phyloP scores from a whole-genome alignment of 2,797 vertebrate species.

The Eutrigla gurnardus region DNA sequence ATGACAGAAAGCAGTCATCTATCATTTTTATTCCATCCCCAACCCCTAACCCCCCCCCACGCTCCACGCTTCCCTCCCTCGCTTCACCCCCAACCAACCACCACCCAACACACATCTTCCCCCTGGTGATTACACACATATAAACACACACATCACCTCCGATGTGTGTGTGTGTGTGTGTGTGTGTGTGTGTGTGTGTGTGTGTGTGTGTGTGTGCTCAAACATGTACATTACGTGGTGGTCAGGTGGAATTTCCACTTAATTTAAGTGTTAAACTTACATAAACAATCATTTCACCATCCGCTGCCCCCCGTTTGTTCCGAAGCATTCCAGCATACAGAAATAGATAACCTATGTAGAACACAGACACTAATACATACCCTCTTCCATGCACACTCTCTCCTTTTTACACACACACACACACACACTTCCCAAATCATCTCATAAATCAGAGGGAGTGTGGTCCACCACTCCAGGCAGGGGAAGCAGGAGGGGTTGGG shows the following conservation, averaged over 20 bases:
- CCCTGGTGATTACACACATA: constrained; percentile 63
- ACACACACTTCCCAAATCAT: constrained; percentile 74
- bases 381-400: constrained; percentile 62
- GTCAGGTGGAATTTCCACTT: constrained; percentile 8
- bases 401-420: constrained; percentile 55
- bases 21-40: constrained; percentile 87
- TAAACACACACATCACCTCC: constrained; percentile 24
- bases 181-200: not conserved
- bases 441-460: constrained; percentile 85
- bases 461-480: constrained; percentile 81
- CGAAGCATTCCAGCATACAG: constrained; percentile 63
- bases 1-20: constrained; percentile 87
- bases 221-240: not conserved
- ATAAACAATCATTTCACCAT: constrained; percentile 17
- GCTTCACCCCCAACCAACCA: constrained; percentile 14
- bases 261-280: constrained; percentile 20
- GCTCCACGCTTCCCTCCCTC: constrained; percentile 27
- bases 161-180: not conserved
- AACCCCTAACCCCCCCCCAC: constrained; percentile 61
- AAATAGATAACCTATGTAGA: constrained; percentile 75
- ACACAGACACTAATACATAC: constrained; percentile 65
- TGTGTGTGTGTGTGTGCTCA: not conserved
- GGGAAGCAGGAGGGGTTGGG: constrained; percentile 74
- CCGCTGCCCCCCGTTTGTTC: constrained; percentile 40
- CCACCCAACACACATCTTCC: constrained; percentile 56